Evolutionary conservation across 2,113 vertebrate genomes (phyloP), one percentile per base, ranked within the genome.

Genomic region (Phyllostomus hastatus): DNA sequence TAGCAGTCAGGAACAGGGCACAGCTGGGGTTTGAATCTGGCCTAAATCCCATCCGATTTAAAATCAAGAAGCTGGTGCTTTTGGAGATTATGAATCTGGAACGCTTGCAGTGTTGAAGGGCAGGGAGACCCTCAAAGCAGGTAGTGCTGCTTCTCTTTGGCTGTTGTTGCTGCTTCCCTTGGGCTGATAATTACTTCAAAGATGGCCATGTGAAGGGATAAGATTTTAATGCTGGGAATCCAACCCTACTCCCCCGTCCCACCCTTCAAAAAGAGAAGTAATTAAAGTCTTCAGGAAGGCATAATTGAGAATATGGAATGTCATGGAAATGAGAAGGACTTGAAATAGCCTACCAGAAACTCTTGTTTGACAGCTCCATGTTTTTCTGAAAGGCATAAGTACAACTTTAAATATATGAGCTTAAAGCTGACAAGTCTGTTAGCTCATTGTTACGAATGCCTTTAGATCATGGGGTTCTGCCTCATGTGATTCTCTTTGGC

Each of bases 11-110:
- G 87, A 46, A 97, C 64, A 91, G 95, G 95, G 52, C 96, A 96
- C 97, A 98, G 97, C 97, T 98, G 96, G 95, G 91, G 91, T 95
- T 86, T 97, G 95, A 89, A 97, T 97, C 69, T 91, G 31, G 35
- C 95, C 95, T 96, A 97, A 98, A 96, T 97, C 96, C 95, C 86
- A 94, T 96, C 95, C 91, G 91, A 96, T 90, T 96, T 89, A 72
- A 97, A 97, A 91, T 97, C 67, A 97, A 94, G 95, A 97, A 93
- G 86, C 93, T 93, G 82, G 31, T 96, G 95, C 95, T 83, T 98
- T 95, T 96, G 95, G 96, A 97, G 97, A 97, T 94, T 97, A 97
- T 83, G 73, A 95, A 96, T 84, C 95, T 97, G 97, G 96, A 96
- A 96, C 64, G 95, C 64, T 46, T 46, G 67, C 24, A 80, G 89